These are phyloP conservation scores for Thecophora atra DNA, from an alignment of 2,888 invertebrate species.

Conservation along the genomic window DNA sequence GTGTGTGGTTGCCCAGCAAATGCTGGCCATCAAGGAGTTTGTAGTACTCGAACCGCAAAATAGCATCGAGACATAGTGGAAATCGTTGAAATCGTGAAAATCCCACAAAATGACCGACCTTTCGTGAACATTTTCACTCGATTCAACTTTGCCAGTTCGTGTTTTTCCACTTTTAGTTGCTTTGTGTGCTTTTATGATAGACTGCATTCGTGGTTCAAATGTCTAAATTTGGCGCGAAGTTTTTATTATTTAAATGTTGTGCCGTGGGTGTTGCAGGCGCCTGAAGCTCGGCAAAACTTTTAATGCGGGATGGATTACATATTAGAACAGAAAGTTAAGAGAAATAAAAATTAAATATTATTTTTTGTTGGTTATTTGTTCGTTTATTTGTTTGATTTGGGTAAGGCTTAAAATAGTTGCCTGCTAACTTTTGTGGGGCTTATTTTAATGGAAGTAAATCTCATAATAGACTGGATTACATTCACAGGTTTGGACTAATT, in stretches of 20 bases:
- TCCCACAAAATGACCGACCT: conserved; percentile 29
- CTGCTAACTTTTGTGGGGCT: conserved; percentile 5
- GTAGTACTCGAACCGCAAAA: neutral
- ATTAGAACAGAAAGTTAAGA: neutral
- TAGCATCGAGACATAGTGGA: neutral
- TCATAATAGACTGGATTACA: conserved; percentile 10
- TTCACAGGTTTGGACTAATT: neutral
- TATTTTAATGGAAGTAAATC: neutral
- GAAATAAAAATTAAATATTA: neutral
- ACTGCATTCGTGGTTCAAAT: conserved; percentile 13
- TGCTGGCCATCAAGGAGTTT: conserved; percentile 18
- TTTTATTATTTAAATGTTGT: conserved; percentile 23
- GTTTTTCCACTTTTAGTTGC: neutral
- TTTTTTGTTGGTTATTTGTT: neutral
- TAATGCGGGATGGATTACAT: conserved; percentile 11
- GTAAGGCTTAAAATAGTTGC: neutral
- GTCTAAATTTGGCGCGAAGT: conserved; percentile 32
- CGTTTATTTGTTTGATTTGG: conserved; percentile 10
- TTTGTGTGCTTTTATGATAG: conserved; percentile 17
- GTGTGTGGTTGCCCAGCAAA: conserved; percentile 2
- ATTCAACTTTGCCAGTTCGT: conserved; percentile 14
- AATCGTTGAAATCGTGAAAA: conserved; percentile 19
- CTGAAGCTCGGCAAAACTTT: conserved; percentile 18
- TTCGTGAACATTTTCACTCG: conserved; percentile 19
- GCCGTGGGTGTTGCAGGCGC: neutral